A percentile compares a stretch with the other conserved stretches of the same genome.
phyloP scores from a whole-genome alignment of 2,888 invertebrate genomes.

The Ypsolopha sequella region DNA sequence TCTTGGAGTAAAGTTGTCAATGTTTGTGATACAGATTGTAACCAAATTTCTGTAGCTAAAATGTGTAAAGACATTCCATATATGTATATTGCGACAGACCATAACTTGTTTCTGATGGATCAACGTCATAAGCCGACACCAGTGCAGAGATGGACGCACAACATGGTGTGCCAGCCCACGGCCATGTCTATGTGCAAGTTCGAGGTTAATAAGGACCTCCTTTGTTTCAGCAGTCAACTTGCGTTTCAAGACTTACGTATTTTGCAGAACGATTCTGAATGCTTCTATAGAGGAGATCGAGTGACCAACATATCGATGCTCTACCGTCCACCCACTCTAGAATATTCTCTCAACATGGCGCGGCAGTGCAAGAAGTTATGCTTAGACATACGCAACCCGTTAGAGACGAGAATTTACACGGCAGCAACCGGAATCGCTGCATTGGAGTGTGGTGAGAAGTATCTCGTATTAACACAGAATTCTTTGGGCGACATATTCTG shows the following conservation, averaged over 20 bases:
- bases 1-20: constrained; percentile 29
- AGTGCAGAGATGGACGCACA: constrained; percentile 69
- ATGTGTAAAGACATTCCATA: constrained; percentile 31
- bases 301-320: constrained; percentile 35
- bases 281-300: constrained; percentile 20
- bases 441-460: constrained; percentile 34
- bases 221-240: constrained; percentile 46
- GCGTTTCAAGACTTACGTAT: constrained; percentile 53
- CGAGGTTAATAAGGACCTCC: constrained; percentile 40
- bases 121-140: constrained; percentile 35
- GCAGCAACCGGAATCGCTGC: constrained; percentile 38
- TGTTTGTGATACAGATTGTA: constrained; percentile 39
- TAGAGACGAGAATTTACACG: constrained; percentile 36
- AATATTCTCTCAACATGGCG: constrained; percentile 35
- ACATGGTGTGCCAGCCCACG: constrained; percentile 61
- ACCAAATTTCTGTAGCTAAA: constrained; percentile 36
- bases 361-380: constrained; percentile 34
- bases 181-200: constrained; percentile 41
- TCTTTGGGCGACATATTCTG: constrained; percentile 52
- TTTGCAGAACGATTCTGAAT: constrained; percentile 37
- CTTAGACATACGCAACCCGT: constrained; percentile 34
- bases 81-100: constrained; percentile 44
- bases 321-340: constrained; percentile 44
- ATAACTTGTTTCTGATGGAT: constrained; percentile 49
- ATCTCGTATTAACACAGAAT: constrained; percentile 42